Evolutionary conservation across 92 coral and sea anemone genomes (phyloP).

Genomic region (Epizoanthus rinbou): DNA sequence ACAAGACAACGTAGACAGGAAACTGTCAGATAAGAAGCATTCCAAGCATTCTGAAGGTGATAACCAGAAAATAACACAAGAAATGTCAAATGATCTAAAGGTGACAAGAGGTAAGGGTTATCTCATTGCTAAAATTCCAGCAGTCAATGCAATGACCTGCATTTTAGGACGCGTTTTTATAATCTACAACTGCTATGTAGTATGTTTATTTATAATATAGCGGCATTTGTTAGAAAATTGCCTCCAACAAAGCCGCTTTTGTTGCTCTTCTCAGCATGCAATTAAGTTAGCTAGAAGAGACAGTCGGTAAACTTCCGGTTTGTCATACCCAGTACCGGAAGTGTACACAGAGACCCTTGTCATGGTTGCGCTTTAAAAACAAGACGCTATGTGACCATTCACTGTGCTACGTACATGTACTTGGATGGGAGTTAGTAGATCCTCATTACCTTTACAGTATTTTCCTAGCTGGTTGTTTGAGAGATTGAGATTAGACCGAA

Average conservation of each 20-base stretch:
- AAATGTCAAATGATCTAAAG: too few relatives aligned
- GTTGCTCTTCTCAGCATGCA: constrained; percentile 17
- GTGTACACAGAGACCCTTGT: background rate
- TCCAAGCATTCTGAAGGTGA: constrained; percentile 25
- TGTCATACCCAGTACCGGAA: constrained; percentile 9
- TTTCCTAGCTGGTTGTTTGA: too few relatives aligned
- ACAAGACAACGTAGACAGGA: constrained; percentile 40
- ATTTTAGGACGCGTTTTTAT: background rate
- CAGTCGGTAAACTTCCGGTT: background rate
- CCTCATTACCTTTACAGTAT: too few relatives aligned
- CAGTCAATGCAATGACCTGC: background rate
- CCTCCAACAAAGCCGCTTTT: background rate
- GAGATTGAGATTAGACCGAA: too few relatives aligned
- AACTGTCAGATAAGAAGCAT: constrained; percentile 35
- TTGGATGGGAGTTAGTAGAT: too few relatives aligned
- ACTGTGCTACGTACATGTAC: too few relatives aligned
- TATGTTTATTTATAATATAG: background rate
- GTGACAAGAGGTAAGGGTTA: constrained; percentile 20
- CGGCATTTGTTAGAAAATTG: background rate
- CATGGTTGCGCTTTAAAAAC: too few relatives aligned
- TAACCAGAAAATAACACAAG: constrained; percentile 8
- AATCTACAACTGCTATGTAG: background rate
- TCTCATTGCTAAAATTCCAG: background rate
- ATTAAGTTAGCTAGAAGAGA: background rate
- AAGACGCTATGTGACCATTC: too few relatives aligned